Conservation (phyloP, 2,797 vertebrate species). For the Sebastes matsubarae region DNA sequence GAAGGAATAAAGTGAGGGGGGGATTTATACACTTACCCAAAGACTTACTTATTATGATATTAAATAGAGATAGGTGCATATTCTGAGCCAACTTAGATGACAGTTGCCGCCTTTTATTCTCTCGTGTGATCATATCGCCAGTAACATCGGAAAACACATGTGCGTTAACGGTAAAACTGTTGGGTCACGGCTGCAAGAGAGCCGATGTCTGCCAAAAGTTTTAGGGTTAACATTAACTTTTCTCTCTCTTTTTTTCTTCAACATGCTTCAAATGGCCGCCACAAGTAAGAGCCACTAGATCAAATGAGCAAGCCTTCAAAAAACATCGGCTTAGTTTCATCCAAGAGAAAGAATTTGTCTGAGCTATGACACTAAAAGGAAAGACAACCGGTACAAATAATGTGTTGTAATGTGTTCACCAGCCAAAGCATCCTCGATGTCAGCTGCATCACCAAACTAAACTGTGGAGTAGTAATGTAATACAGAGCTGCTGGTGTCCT, state of each 20-base stretch:
- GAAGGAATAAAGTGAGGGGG: constrained; percentile 73
- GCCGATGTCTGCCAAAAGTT: constrained; percentile 67
- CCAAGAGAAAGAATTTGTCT: background rate
- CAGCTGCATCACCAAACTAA: background rate
- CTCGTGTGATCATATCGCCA: constrained; percentile 93
- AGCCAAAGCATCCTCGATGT: background rate
- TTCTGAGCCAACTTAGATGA: constrained; percentile 99
- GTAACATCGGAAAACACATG: constrained; percentile 89
- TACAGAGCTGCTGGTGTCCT: background rate
- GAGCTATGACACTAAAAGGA: background rate
- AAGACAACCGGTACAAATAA: background rate
- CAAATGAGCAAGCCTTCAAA: background rate
- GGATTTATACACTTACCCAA: constrained; percentile 94
- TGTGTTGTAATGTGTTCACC: background rate
- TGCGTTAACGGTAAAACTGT: constrained; percentile 80
- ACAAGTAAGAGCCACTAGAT: constrained; percentile 8
- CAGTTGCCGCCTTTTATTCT: constrained; percentile 94
- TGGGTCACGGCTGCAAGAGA: constrained; percentile 37
- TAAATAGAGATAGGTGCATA: constrained; percentile 93
- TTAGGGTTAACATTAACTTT: constrained; percentile 77
- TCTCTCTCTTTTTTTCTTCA: constrained; percentile 76
- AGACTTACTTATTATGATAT: constrained; percentile 84
- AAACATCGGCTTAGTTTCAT: background rate
- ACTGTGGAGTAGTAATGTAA: background rate
- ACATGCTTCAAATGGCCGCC: constrained; percentile 88